Base-by-base conservation (phyloP, 2,797 vertebrate genomes). In the Pagetopsis macropterus region DNA sequence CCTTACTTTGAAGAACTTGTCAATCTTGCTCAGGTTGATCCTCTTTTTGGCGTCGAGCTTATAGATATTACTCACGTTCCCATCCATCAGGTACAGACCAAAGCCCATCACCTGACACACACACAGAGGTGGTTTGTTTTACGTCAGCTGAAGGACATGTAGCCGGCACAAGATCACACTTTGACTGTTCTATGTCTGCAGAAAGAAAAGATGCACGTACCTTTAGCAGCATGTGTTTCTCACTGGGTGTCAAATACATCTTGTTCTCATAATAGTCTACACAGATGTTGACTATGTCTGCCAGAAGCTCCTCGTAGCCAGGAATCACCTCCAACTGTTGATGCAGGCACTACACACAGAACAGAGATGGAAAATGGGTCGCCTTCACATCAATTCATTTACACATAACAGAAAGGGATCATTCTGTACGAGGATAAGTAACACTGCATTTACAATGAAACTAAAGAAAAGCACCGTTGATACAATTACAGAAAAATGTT, bases 141-240 rank as follows among this genome's bases (percentile, higher is more conserved):
- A 61, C 54, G 48, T n/a, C n/a, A 56, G 55, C n/a, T 37, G 14
- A 17, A 56, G 31, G 7, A 44, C 19, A 13, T 5, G 51, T 33
- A 49, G 19, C n/a, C 43, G 23, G 43, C n/a, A 13, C 16, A 13
- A 41, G 13, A 56, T 57, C 33, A 2, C 37, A 43, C 14, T 49
- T 9, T 11, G 9, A 57, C 17, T 10, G 55, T 41, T 44, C 16
- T 0, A 40, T 1, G n/a, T 2, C 45, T 56, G 55, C 57, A 45
- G 60, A 46, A 14, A 66, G 21, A 27, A 9, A 61, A 45, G 31
- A 58, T 27, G 27, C 0, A 12, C 0, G 57, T 94, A 99, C 98
- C 93, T 99, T 99, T 49, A 99, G 95, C 75, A 99, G 95, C 97
- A 98, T 99, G 89, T 99, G 98, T 74, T 99, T 99, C 91, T 99